phyloP scores from a whole-genome alignment of 2,888 invertebrate species.

The Cylloceria caligata region DNA sequence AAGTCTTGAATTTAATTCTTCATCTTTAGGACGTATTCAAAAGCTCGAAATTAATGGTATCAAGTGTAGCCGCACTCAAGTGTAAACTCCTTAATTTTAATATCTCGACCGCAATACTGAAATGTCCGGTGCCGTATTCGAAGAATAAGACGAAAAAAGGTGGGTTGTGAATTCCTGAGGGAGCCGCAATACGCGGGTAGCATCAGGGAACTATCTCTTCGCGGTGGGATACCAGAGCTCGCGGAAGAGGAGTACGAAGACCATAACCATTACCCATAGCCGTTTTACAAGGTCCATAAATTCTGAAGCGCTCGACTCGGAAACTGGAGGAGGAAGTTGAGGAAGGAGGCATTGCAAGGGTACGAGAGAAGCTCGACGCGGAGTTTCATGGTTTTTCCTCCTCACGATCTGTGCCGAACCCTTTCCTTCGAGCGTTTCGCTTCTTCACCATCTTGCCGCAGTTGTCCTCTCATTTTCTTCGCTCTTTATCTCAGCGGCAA shows the following conservation, averaged over 20 bases:
- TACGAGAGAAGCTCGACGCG: not conserved
- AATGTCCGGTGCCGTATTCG: not conserved
- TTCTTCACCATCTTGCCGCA: constrained; percentile 27
- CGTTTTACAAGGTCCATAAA: constrained; percentile 54
- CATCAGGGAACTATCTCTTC: constrained; percentile 6
- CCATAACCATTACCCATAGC: constrained; percentile 48
- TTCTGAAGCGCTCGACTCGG: constrained; percentile 23
- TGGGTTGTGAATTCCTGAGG: constrained; percentile 40
- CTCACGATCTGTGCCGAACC: constrained; percentile 43
- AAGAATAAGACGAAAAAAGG: constrained; percentile 15
- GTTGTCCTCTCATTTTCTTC: constrained; percentile 15
- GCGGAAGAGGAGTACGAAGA: constrained; percentile 26
- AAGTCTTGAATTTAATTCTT: not conserved
- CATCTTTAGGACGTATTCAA: not conserved
- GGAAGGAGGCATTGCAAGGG: not conserved
- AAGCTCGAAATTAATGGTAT: not conserved
- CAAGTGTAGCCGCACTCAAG: not conserved
- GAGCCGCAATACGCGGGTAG: not conserved
- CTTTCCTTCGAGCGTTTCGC: constrained; percentile 33
- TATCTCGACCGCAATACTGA: constrained; percentile 22
- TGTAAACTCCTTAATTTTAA: constrained; percentile 15
- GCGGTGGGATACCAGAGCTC: not conserved
- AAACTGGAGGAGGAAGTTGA: constrained; percentile 4
- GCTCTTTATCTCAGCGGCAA: constrained; percentile 25
- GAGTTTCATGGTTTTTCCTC: constrained; percentile 54